A percentile compares a stretch with the other conserved stretches of the same genome.
Evolutionary conservation across 2,113 vertebrate species (phyloP).

Genomic region (Dunckerocampus dactyliophorus): DNA sequence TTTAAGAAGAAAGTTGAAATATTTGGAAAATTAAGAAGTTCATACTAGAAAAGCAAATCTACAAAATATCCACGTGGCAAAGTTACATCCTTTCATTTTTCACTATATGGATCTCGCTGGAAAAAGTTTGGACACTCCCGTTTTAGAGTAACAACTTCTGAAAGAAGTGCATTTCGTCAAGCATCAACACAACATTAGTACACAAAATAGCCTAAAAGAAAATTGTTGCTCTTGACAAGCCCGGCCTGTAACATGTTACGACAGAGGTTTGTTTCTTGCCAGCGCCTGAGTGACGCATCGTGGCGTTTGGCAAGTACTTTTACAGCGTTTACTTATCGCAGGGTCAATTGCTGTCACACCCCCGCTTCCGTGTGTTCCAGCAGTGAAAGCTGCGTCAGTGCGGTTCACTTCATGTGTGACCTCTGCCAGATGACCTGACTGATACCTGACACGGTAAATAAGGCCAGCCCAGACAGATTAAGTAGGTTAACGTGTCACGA

Average conservation of each 20-base stretch:
- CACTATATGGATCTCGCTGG: too few species aligned
- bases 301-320: neutral
- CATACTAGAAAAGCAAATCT: too few species aligned
- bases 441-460: conserved; percentile 33
- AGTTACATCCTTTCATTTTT: too few species aligned
- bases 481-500: neutral
- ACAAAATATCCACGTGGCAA: too few species aligned
- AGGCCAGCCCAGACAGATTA: conserved; percentile 25
- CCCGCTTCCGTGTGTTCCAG: neutral
- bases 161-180: too few species aligned
- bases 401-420: conserved; percentile 23
- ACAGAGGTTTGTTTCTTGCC: neutral
- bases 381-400: neutral
- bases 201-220: too few species aligned
- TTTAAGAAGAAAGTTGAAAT: too few species aligned
- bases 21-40: too few species aligned
- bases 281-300: neutral
- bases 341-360: too few species aligned
- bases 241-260: neutral
- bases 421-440: conserved; percentile 17
- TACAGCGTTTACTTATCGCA: neutral
- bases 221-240: neutral
- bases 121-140: too few species aligned
- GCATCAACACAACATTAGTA: too few species aligned
- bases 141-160: too few species aligned